Evolutionary conservation across 2,888 invertebrate genomes (phyloP).

Genomic region (Dryobotodes eremita): DNA sequence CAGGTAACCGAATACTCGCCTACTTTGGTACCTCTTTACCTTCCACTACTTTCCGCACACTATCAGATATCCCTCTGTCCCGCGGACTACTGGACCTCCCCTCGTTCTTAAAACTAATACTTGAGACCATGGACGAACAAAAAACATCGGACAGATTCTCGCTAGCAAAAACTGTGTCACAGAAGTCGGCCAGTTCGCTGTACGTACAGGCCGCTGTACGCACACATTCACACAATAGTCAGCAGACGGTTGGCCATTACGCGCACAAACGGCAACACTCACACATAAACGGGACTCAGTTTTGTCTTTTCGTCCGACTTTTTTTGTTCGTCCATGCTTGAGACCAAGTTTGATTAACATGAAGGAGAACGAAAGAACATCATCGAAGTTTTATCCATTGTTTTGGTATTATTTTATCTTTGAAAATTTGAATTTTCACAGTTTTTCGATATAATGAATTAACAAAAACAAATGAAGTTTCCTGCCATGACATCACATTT

Average conservation of each 20-base stretch:
- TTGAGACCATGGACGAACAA: background rate
- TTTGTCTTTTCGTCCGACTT: too few species aligned
- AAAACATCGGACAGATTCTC: too few species aligned
- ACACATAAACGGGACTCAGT: too few species aligned
- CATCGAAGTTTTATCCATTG: background rate
- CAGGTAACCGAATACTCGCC: background rate
- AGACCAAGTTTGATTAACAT: background rate
- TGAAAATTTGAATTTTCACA: background rate
- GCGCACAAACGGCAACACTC: too few species aligned
- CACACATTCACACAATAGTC: too few species aligned
- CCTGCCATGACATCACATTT: background rate
- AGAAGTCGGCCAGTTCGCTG: too few species aligned
- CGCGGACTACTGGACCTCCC: constrained; percentile 7
- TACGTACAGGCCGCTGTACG: too few species aligned
- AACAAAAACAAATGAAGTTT: background rate
- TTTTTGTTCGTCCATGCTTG: too few species aligned
- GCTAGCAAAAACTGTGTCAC: too few species aligned
- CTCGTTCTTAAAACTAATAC: background rate
- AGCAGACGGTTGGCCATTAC: too few species aligned
- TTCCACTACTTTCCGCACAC: background rate
- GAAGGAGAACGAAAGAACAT: background rate
- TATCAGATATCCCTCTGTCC: background rate
- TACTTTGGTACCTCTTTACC: too few species aligned
- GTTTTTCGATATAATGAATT: background rate
- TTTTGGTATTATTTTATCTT: background rate